Percentiles rank a stretch among this genome's conserved stretches.
These are phyloP conservation scores for Thera britannica DNA, from an alignment of 2,888 invertebrate genomes.

Conservation along the genomic window DNA sequence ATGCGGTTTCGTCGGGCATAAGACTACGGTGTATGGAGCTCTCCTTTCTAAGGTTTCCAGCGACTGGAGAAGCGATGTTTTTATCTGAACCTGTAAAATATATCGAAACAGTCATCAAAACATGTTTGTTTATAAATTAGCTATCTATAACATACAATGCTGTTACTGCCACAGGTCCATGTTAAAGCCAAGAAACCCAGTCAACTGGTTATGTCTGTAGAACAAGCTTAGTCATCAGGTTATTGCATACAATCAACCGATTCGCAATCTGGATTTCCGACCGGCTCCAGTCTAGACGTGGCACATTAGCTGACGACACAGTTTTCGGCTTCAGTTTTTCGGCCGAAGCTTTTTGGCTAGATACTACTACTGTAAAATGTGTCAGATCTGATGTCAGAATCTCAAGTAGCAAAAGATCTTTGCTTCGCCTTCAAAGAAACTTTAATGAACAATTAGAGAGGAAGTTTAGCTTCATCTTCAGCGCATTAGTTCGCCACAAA, in stretches of 20 bases:
- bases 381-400: too few relatives aligned
- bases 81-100: too few relatives aligned
- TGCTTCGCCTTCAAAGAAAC: too few relatives aligned
- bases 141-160: not conserved
- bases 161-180: not conserved
- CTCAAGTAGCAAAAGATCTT: too few relatives aligned
- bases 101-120: too few relatives aligned
- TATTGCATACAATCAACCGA: slow-evolving; percentile 27
- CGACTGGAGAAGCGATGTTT: too few relatives aligned
- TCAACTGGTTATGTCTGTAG: slow-evolving; percentile 24
- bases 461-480: not conserved
- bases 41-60: too few relatives aligned
- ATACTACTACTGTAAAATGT: too few relatives aligned
- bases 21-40: not conserved
- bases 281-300: slow-evolving; percentile 12
- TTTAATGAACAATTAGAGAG: not conserved
- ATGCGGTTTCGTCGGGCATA: not conserved
- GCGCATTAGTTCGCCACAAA: not conserved
- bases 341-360: not conserved
- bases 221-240: slow-evolving; percentile 27
- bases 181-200: not conserved
- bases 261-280: slow-evolving; percentile 13
- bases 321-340: slow-evolving; percentile 8
- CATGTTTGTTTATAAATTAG: too few relatives aligned
- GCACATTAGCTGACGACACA: slow-evolving; percentile 4